Percentiles rank a stretch among this genome's conserved stretches.
These are phyloP conservation scores for Ceyx melanurus DNA, from an alignment of 2,113 vertebrate species.

Conservation along the genomic window DNA sequence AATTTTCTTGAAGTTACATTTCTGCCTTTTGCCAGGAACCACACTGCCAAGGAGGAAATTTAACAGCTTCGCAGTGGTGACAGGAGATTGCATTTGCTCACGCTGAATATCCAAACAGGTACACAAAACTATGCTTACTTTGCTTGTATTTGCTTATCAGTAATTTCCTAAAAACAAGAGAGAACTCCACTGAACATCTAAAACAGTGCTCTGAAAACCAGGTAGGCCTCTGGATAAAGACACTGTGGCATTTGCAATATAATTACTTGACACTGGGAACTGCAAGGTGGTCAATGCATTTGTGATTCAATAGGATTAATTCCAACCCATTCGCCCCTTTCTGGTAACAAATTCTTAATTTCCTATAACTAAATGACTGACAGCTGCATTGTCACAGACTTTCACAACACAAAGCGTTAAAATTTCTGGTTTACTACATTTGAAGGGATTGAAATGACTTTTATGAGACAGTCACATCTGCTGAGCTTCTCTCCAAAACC, in stretches of 20 bases:
- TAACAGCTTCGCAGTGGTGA: neutral
- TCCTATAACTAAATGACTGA: neutral
- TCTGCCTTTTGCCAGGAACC: neutral
- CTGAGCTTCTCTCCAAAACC: neutral
- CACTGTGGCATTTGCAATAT: neutral
- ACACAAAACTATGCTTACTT: neutral
- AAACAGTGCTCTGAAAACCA: neutral
- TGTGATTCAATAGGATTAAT: conserved; percentile 16
- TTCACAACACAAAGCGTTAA: neutral
- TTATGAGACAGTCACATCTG: neutral
- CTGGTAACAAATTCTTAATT: neutral
- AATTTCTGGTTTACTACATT: neutral
- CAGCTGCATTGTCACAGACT: neutral
- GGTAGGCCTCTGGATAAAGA: neutral
- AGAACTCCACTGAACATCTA: neutral
- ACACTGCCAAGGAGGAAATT: neutral
- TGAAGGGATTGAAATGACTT: neutral
- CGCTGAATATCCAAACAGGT: neutral
- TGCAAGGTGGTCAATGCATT: neutral
- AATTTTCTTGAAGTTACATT: neutral
- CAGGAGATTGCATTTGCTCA: neutral
- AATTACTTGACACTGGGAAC: neutral
- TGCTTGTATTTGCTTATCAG: neutral
- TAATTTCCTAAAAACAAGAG: neutral
- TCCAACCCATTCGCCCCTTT: neutral